Conservation (phyloP, 53 echinoderm and acorn worm species). For the Stichopus horrens region DNA sequence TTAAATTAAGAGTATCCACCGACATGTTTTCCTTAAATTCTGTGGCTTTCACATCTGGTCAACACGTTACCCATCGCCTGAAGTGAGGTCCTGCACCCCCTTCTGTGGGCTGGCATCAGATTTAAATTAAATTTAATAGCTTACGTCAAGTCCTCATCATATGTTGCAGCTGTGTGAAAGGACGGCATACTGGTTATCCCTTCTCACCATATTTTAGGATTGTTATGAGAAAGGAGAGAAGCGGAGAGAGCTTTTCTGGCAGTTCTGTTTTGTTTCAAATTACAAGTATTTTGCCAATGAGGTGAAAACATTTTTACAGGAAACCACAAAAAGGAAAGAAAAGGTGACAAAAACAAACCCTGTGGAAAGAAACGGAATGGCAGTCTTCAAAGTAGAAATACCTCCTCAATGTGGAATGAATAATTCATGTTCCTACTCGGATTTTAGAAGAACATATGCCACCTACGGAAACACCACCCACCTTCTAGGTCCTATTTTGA, state of each 20-base stretch:
- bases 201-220: not conserved
- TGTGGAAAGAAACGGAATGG: not conserved
- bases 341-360: not conserved
- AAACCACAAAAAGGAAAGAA: not conserved
- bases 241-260: not conserved
- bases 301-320: not conserved
- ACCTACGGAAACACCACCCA: too few relatives aligned
- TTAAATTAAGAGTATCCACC: too few relatives aligned
- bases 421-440: too few relatives aligned
- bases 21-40: not conserved
- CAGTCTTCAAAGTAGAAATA: too few relatives aligned
- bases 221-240: not conserved
- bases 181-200: not conserved
- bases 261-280: not conserved
- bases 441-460: too few relatives aligned
- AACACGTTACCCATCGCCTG: not conserved
- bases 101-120: not conserved
- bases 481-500: too few relatives aligned
- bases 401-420: too few relatives aligned
- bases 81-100: not conserved
- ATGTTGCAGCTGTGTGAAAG: not conserved
- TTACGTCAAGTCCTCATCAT: not conserved
- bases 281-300: not conserved
- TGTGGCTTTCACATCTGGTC: not conserved
- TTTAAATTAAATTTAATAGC: not conserved